Evolutionary conservation across 2,888 invertebrate species (phyloP), one percentile per base, ranked within the genome.

Genomic region (Drosophila limbata): DNA sequence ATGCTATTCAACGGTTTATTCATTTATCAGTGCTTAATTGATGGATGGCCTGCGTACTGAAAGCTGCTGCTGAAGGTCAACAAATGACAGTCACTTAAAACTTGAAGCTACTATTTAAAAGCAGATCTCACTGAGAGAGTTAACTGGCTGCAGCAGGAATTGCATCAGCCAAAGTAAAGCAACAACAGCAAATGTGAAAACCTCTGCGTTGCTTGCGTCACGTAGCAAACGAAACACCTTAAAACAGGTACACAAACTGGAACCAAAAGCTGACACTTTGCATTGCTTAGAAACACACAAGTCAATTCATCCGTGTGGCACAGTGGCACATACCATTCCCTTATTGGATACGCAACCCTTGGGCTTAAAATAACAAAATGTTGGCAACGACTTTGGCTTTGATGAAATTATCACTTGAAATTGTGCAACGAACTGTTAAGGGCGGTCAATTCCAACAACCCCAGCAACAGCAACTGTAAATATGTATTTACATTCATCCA

Each of bases 11-110:
- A 76, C 75, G 61, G 75, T 72, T 68, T 72, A 61, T 68, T 68
- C 63, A 75, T 75, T 77, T 77, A 77, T 76, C 77, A 77, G 73
- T 63, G 73, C 69, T 63, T 73, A 63, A 77, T 73, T 77, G 77
- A 73, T 73, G 64, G 53, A 73, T 66, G 76, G 57, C 6, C 61
- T 55, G 76, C 45, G 67, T 74, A 67, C 57, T 63, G 59, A 67
- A 75, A 67, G 56, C 59, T 44, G 60, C 28, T 8, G 37, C 61
- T 82, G 82, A 83, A 83, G 82, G 82, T 83, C 82, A 82, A 64
- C 52, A 69, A 79, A 79, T 79, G 79, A 79, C 79, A 77, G 61
- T 50, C 56, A 44, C 42, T 61, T 45, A 47, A 44, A 57, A 62
- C 44, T 71, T 31, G 10, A 39, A 73, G 76, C 76, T 66, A 56